These are phyloP conservation scores for Cyclopterus lumpus DNA, from an alignment of 2,797 vertebrate species.

Conservation along the genomic window DNA sequence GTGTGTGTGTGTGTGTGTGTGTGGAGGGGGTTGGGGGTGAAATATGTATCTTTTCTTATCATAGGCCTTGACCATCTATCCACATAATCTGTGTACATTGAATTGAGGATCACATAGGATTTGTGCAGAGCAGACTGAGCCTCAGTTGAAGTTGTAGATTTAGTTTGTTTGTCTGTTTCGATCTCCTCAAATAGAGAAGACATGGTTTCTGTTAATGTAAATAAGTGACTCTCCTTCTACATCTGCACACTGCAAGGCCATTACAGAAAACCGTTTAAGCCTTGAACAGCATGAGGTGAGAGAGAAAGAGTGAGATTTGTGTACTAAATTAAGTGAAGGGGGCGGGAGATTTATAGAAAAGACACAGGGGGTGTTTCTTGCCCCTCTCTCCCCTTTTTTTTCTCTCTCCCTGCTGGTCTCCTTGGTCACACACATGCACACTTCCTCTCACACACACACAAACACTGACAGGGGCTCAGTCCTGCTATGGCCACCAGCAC, in stretches of 20 bases:
- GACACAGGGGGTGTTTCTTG: slow-evolving; percentile 63
- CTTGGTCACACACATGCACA: slow-evolving; percentile 81
- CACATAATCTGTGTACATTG: slow-evolving; percentile 48
- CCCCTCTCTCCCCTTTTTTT: slow-evolving; percentile 63
- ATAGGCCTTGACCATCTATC: slow-evolving; percentile 27
- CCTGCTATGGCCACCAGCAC: slow-evolving; percentile 75
- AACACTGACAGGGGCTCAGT: slow-evolving; percentile 77
- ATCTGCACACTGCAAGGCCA: slow-evolving; percentile 18
- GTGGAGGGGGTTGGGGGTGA: slow-evolving; percentile 20
- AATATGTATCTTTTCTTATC: slow-evolving; percentile 44
- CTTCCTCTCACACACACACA: slow-evolving; percentile 54
- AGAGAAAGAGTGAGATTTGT: slow-evolving; percentile 58
- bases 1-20: slow-evolving; percentile 27
- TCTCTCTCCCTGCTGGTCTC: slow-evolving; percentile 71
- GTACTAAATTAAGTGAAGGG: slow-evolving; percentile 63
- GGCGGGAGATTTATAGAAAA: slow-evolving; percentile 70
- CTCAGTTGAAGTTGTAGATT: slow-evolving; percentile 38
- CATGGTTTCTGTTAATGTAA: neutral
- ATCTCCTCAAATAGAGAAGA: slow-evolving; percentile 28
- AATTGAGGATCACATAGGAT: slow-evolving; percentile 61
- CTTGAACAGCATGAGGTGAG: slow-evolving; percentile 25
- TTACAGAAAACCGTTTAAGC: slow-evolving; percentile 24
- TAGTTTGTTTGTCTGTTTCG: slow-evolving; percentile 34
- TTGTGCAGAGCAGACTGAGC: slow-evolving; percentile 50
- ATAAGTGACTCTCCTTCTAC: slow-evolving; percentile 21